phyloP scores from a whole-genome alignment of 2,797 vertebrate species.

The Meda fulgida region DNA sequence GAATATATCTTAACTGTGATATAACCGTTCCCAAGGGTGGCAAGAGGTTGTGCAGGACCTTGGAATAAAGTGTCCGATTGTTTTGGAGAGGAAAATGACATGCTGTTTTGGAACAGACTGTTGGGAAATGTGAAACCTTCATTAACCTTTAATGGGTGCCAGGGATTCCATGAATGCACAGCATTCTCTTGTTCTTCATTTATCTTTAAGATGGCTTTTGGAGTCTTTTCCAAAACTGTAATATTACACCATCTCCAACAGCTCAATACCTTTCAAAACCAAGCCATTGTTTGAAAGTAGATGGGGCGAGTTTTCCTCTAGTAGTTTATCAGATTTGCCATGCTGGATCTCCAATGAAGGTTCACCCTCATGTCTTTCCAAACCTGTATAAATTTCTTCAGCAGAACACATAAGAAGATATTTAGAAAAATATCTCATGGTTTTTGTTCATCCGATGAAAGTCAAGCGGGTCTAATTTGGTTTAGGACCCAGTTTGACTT shows the following conservation, averaged over 20 bases:
- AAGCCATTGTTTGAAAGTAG: slow-evolving; percentile 41
- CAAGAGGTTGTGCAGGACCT: slow-evolving; percentile 20
- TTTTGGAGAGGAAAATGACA: slow-evolving; percentile 52
- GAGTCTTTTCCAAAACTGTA: slow-evolving; percentile 63
- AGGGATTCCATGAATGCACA: slow-evolving; percentile 57
- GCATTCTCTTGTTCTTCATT: slow-evolving; percentile 60
- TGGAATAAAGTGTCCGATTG: slow-evolving; percentile 41
- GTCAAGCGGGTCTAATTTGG: not conserved
- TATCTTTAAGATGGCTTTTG: slow-evolving; percentile 63
- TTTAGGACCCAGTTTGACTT: not conserved
- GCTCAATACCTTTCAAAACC: slow-evolving; percentile 47
- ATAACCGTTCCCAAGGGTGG: slow-evolving; percentile 24
- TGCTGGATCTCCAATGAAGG: not conserved
- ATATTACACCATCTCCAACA: slow-evolving; percentile 50
- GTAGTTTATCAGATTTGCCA: slow-evolving; percentile 11
- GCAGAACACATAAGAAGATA: not conserved
- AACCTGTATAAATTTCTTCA: not conserved
- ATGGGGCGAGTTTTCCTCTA: not conserved
- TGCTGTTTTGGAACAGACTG: slow-evolving; percentile 62
- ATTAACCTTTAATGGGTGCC: slow-evolving; percentile 66
- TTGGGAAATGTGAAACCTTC: slow-evolving; percentile 64
- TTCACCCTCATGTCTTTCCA: not conserved
- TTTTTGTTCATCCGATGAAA: not conserved
- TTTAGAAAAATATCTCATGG: not conserved
- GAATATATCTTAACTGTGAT: slow-evolving; percentile 41